These are phyloP conservation scores for Phaethornis superciliosus DNA, from an alignment of 2,113 vertebrate species.

Conservation along the genomic window DNA sequence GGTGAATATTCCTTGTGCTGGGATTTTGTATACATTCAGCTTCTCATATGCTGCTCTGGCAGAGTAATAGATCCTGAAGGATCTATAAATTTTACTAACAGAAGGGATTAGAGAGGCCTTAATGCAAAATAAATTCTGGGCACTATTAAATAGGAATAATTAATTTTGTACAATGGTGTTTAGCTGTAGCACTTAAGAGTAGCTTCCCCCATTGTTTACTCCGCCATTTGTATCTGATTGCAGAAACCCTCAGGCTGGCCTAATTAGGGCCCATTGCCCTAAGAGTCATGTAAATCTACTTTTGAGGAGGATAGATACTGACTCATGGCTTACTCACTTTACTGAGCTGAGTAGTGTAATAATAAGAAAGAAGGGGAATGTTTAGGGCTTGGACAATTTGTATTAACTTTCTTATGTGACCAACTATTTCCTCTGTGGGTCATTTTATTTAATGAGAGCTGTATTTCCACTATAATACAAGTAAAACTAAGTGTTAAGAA, in stretches of 20 bases:
- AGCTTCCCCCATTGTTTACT: neutral
- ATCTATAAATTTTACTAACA: neutral
- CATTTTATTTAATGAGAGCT: neutral
- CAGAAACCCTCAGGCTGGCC: neutral
- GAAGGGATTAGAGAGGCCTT: neutral
- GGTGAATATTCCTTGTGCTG: neutral
- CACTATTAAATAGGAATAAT: neutral
- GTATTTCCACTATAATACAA: neutral
- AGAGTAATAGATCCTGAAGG: neutral
- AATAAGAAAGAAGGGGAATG: neutral
- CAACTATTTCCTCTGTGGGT: neutral
- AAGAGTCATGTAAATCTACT: neutral
- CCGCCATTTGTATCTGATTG: neutral
- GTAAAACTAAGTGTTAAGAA: neutral
- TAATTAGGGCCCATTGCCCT: neutral
- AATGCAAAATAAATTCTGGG: neutral
- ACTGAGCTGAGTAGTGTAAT: neutral
- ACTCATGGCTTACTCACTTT: conserved; percentile 19
- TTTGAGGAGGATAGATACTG: conserved; percentile 11
- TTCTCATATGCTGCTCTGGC: neutral
- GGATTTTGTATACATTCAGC: neutral
- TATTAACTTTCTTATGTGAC: neutral
- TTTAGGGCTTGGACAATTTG: neutral
- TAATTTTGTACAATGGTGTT: neutral
- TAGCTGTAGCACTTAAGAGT: neutral